Base-by-base conservation (phyloP, 2,888 invertebrate genomes). In the Drosophila paranaensis region DNA sequence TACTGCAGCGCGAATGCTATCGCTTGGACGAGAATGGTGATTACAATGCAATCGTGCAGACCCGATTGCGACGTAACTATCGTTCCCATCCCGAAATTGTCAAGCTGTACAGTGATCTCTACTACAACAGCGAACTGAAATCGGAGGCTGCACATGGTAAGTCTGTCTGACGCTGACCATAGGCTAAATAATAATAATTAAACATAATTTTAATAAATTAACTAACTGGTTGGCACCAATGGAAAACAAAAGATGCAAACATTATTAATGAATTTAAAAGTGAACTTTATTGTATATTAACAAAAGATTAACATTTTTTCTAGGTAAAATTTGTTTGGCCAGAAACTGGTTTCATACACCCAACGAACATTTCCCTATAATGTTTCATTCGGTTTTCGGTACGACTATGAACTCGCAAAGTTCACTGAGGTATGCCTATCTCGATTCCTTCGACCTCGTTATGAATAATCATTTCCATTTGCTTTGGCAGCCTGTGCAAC, bases 21-120 rank as follows among this genome's bases (percentile, higher is more conserved):
- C 61, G 57, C 51, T 42, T 76, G 37, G 73, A 77, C 42, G 69
- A 72, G 30, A 76, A 81, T 54, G 91, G 90, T 11, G 69, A 81
- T 35, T 93, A 92, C 73, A 94, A 97, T 91, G 93, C 94, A 1
- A 92, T 94, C 48, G 94, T 95, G 85, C 94, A 96, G 46, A 96
- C 96, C 3, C 97, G 96, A 93, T 93, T 97, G 51, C 93, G 95
- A 25, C 93, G 94, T 74, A 97, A 97, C 93, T 97, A 95, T 92
- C 94, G 97, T 42, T 96, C 95, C 20, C 95, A 96, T 92, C 92
- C 93, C 14, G 94, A 92, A 77, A 96, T 95, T 88, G 93, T 97
- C 5, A 77, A 91, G 2, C 91, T 97, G 10, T 95, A 96, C 0
- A 97, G 96, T 82, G 77, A 94, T 57, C 90, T 96, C 57, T 97